Evolutionary conservation across 2,113 vertebrate genomes (phyloP).

Genomic region (Zosterops pallidus): DNA sequence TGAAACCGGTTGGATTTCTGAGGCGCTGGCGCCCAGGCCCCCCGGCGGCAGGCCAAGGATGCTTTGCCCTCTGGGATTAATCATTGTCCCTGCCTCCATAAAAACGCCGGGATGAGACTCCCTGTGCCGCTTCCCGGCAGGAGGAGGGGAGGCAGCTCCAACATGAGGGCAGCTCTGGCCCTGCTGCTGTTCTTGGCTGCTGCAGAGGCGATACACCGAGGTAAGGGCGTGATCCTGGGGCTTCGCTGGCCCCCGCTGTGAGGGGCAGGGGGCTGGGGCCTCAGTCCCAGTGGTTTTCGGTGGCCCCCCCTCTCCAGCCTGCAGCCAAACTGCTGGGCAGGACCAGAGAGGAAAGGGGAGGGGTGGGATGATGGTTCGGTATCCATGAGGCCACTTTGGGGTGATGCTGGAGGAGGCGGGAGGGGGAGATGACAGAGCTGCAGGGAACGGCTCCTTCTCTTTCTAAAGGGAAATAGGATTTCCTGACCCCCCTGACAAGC

Average conservation of each 20-base stretch:
- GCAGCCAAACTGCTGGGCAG: rapidly evolving
- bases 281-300: rapidly evolving
- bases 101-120: background rate
- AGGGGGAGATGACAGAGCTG: background rate
- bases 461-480: background rate
- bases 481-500: background rate
- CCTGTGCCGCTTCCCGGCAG: rapidly evolving
- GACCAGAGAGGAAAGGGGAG: background rate
- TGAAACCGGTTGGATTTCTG: background rate
- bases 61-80: constrained; percentile 53
- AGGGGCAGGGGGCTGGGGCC: rapidly evolving
- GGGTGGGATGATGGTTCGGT: background rate
- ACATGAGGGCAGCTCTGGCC: constrained; percentile 49
- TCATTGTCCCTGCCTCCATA: constrained; percentile 56
- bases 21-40: background rate
- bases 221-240: background rate
- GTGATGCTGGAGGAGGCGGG: background rate
- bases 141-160: background rate
- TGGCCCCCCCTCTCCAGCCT: background rate
- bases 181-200: constrained; percentile 8
- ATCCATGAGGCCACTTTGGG: rapidly evolving
- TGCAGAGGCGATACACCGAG: background rate
- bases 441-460: background rate
- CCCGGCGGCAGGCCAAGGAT: constrained; percentile 48
- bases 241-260: background rate